Percentiles rank a stretch among this genome's conserved stretches.
phyloP scores from a whole-genome alignment of 2,888 invertebrate genomes.

The Dinocampus coccinellae region DNA sequence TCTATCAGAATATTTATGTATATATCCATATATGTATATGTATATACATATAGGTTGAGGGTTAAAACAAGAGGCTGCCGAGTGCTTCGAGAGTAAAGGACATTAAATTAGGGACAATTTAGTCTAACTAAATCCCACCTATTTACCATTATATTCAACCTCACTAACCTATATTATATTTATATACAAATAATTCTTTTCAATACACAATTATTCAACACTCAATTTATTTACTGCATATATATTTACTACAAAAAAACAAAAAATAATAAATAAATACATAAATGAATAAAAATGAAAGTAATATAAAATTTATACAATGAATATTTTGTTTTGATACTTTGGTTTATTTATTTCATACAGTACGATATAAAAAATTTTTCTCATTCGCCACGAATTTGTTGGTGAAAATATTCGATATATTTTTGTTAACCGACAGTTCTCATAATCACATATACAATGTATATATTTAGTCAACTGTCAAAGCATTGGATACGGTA shows the following conservation, averaged over 20 bases:
- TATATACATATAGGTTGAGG: constrained; percentile 2
- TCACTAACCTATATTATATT: background rate
- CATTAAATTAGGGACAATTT: constrained; percentile 43
- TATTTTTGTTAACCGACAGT: background rate
- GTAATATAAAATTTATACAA: too few species aligned
- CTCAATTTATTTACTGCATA: too few species aligned
- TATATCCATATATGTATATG: background rate
- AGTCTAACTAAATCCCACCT: constrained; percentile 12
- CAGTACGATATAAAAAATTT: background rate
- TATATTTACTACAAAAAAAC: too few species aligned
- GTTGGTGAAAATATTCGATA: constrained; percentile 1
- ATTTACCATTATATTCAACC: constrained; percentile 12
- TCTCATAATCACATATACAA: background rate
- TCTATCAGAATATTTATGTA: background rate
- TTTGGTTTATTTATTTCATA: too few species aligned
- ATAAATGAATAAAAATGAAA: too few species aligned
- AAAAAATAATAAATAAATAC: too few species aligned
- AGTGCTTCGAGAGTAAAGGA: constrained; percentile 17
- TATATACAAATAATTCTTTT: background rate
- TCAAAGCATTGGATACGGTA: constrained; percentile 10
- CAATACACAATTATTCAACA: too few species aligned
- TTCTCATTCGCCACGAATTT: too few species aligned
- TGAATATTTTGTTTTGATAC: too few species aligned
- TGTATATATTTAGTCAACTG: background rate
- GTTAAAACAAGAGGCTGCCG: background rate